Base-by-base conservation (phyloP, 37 sponge, comb jelly and placozoan genomes). In the Spongilla lacustris region DNA sequence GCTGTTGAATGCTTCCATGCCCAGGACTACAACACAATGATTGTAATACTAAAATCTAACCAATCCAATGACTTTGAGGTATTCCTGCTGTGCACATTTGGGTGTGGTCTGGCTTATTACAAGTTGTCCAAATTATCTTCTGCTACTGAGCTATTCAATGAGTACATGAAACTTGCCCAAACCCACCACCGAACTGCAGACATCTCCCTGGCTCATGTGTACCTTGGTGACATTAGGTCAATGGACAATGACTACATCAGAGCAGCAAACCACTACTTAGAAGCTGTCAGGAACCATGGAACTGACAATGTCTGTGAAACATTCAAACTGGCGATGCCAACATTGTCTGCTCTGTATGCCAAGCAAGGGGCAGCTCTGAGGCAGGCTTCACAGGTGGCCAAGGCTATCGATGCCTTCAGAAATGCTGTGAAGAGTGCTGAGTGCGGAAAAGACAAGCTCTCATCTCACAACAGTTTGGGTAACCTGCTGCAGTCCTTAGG, bases 401-500 rank as follows among this genome's bases (percentile, higher is more conserved):
- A 83, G 13, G 83, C 89, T n/a, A 32, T 78, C 0, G 74, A 76
- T 26, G 84, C 68, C 17, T 89, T 79, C 72, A 77, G 70, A 58
- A 38, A 0, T 1, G 83, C 89, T 33, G 78, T 83, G 17, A 29
- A 49, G 19, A 68, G 19, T 25, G 83, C 89, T 35, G 49, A 50
- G 25, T 36, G 35, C 0, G 72, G 33, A 26, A 83, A 78, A 84
- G 94, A 93, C 75, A 30, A 68, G 49, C 36, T 87, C 4, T 34
- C 82, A 31, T 74, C 85, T 66, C 81, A 84, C 37, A 84, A 68
- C 12, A 74, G 83, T 31, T 88, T 94, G 35, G 94, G 94, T 5
- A 94, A 94, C 58, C 82, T 94, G 2, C 76, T 80, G n/a, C 94
- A 93, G 81, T 66, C 69, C 19, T 35, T 90, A 24, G 86, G 86